phyloP scores from a whole-genome alignment of 2,888 invertebrate species.

The Argyresthia albistria region DNA sequence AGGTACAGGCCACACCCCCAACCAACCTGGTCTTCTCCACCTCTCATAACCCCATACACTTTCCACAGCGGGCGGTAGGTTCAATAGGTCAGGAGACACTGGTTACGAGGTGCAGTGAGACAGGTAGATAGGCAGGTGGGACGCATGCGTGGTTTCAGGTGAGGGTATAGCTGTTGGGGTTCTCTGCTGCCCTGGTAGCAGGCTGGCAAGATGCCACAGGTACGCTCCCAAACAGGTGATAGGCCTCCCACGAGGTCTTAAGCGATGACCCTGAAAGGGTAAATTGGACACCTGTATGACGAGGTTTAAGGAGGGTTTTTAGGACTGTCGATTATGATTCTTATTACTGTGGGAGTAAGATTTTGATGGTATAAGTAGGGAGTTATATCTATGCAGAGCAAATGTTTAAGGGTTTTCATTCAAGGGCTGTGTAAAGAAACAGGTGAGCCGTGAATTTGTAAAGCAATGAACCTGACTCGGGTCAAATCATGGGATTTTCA shows the following conservation, averaged over 20 bases:
- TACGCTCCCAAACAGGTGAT: constrained; percentile 59
- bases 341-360: no score
- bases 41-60: neutral
- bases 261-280: constrained; percentile 33
- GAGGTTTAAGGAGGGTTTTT: no score
- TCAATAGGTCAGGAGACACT: neutral
- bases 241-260: constrained; percentile 32
- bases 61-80: neutral
- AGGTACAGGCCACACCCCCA: neutral
- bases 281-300: neutral
- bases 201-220: constrained; percentile 73
- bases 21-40: neutral
- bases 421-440: no score
- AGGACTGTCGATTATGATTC: no score
- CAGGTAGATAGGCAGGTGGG: constrained; percentile 3
- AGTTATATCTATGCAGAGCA: no score
- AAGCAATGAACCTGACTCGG: no score
- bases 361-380: no score
- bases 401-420: no score
- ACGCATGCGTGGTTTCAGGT: constrained; percentile 27
- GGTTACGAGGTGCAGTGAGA: neutral
- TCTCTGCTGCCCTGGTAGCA: constrained; percentile 51
- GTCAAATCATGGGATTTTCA: no score
- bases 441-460: no score
- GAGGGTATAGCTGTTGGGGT: constrained; percentile 33